Evolutionary conservation across 1,140 invertebrate species (phyloP), one percentile per base, ranked within the genome.

Genomic region (Steinernema khuongi): DNA sequence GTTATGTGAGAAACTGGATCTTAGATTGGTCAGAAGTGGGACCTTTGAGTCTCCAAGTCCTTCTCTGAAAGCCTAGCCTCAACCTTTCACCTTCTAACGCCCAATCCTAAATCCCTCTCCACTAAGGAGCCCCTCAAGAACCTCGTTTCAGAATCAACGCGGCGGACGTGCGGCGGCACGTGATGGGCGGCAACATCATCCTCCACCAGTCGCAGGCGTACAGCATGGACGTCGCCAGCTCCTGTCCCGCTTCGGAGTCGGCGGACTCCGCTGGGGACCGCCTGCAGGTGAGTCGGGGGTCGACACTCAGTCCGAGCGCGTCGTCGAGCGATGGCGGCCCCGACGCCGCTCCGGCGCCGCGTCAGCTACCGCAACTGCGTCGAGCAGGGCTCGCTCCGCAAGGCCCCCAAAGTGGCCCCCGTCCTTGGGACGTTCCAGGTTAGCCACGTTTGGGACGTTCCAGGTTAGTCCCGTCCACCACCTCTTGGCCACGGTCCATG

Each of bases 141-240:
- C 7, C 36, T 7, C 36, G 36, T 73, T 73, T 68, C 33, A 75
- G 74, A 31, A 60, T 74, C 28, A 74, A 67, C 18, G 74, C 74
- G 17, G 71, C 74, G 4, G 74, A 75, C 31, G 73, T 75, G 29
- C 73, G 74, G 29, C 68, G 43, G 29, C 74, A 75, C 70, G 73
- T 75, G 22, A 75, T 75, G 72, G 68, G 72, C 33, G 74, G 74
- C 18, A 74, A 72, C 31, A 19, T 75, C 30, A 30, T 75, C 22
- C 44, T 76, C n/a, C 73, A 70, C 17, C 72, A 67, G 29, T 67
- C 60, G 11, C 26, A 14, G 7, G 50, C 50, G 4, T 60, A 60
- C 50, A 14, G 7, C 7, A 60, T 60, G 50, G 50, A 60, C 50
- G 50, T 60, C 19, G 14, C 50, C 7, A 60, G 50, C 7, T 60